Conservation (phyloP, 2,797 vertebrate species). For the Esox masquinongy region DNA sequence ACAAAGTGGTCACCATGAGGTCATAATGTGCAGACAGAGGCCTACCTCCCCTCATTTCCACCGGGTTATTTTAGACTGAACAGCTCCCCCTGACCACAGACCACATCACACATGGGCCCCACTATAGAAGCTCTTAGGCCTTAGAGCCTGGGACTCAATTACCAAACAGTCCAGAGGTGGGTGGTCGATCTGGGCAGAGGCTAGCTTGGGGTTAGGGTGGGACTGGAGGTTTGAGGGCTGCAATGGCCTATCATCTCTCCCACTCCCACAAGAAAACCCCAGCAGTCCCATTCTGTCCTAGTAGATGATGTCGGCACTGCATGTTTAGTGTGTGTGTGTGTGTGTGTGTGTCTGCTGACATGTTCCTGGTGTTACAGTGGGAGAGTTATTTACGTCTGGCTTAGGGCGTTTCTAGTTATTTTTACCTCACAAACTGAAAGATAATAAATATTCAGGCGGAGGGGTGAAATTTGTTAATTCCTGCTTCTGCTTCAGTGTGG, state of each 20-base stretch:
- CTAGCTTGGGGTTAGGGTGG: conserved; percentile 35
- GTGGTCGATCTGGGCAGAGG: conserved; percentile 61
- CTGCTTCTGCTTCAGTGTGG: conserved; percentile 39
- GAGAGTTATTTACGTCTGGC: conserved; percentile 72
- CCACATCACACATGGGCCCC: conserved; percentile 69
- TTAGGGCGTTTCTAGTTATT: conserved; percentile 66
- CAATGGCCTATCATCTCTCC: conserved; percentile 39
- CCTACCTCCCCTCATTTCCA: conserved; percentile 57
- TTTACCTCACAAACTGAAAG: conserved; percentile 86
- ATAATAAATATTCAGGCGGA: conserved; percentile 65
- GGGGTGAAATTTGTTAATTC: conserved; percentile 62
- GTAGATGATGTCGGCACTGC: conserved; percentile 32
- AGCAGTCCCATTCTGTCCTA: conserved; percentile 44
- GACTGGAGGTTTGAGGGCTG: conserved; percentile 44
- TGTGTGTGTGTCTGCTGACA: conserved; percentile 61
- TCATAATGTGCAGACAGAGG: conserved; percentile 68
- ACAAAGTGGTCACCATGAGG: conserved; percentile 62
- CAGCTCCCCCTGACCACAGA: conserved; percentile 62
- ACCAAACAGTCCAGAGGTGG: conserved; percentile 68
- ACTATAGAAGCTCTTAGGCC: conserved; percentile 62
- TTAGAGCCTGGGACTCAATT: conserved; percentile 63
- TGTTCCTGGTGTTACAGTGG: conserved; percentile 66
- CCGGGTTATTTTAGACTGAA: conserved; percentile 74
- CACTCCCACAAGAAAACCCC: conserved; percentile 62
- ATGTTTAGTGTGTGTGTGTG: conserved; percentile 50